Evolutionary conservation across 2,113 vertebrate genomes (phyloP), one percentile per base, ranked within the genome.

Genomic region (Eretmochelys imbricata): DNA sequence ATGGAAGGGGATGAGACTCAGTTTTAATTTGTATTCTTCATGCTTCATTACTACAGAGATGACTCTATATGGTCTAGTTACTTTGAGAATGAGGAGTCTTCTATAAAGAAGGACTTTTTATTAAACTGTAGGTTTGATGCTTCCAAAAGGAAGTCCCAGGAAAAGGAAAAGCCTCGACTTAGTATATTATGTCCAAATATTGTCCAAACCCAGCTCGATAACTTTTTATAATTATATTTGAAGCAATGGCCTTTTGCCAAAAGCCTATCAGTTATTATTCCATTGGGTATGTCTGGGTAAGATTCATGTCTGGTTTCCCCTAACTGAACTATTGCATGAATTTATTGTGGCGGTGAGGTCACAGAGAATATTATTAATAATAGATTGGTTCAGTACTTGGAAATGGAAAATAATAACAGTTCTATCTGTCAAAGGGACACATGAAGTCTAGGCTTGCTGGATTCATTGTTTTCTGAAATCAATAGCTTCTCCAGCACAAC

Each of bases 291-390:
- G 48, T 29, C 27, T 81, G 48, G 46, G 82, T 48, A 90, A 96
- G 29, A 46, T 38, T 76, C 90, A 80, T 80, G 89, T 89, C 79
- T 89, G 62, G 54, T 95, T 84, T 85, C 93, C 81, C 65, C 54
- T 92, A 91, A 90, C 54, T 94, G 89, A 96, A 54, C 90, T 87
- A 94, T 69, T 89, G 62, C 91, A 82, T 92, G 87, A 80, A 97
- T 96, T 97, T 82, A 89, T 94, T 97, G 84, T 92, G 51, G 85
- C 94, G 93, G 89, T 87, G 51, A 94, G 62, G 94, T 96, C 83
- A 93, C 76, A 90, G 91, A 89, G 62, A 96, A 95, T 51, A 17
- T 87, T 87, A 95, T 96, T 95, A 98, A 96, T 97, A 96, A 94
- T 85, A 97, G 83, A 95, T 88, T 92, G 42, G 53, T 90, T 91